phyloP scores from a whole-genome alignment of 1,140 invertebrate genomes.

The Trichogramma pretiosum region DNA sequence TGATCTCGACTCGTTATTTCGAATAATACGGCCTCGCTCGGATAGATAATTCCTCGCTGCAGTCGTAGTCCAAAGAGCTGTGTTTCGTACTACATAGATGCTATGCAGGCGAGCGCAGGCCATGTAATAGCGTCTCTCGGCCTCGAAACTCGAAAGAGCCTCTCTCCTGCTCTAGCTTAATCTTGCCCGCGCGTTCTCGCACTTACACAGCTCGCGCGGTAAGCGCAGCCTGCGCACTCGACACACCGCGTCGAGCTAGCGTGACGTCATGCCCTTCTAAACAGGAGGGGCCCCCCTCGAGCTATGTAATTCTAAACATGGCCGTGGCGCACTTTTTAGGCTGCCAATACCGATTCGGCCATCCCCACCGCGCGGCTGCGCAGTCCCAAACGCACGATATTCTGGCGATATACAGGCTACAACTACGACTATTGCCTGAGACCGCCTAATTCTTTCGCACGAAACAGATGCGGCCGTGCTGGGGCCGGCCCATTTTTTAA shows the following conservation, averaged over 20 bases:
- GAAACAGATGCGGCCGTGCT: too few relatives aligned
- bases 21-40: too few relatives aligned
- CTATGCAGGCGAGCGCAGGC: too few relatives aligned
- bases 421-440: too few relatives aligned
- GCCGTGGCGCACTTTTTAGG: constrained; percentile 39
- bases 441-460: constrained; percentile 9
- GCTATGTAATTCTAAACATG: constrained; percentile 42
- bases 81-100: too few relatives aligned
- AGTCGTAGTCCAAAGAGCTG: too few relatives aligned
- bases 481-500: constrained; percentile 7
- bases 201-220: too few relatives aligned
- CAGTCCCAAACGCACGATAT: too few relatives aligned
- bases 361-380: constrained; percentile 15
- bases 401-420: too few relatives aligned
- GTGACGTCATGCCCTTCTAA: constrained; percentile 46
- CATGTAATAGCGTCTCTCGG: too few relatives aligned
- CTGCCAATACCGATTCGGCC: constrained; percentile 39
- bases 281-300: constrained; percentile 41
- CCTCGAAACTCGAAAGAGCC: constrained; percentile 18
- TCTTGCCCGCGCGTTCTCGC: neutral
- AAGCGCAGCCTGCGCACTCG: constrained; percentile 3
- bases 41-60: too few relatives aligned
- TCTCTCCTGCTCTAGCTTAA: constrained; percentile 2
- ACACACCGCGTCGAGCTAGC: constrained; percentile 14
- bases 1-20: too few relatives aligned